These are phyloP conservation scores for Scaptomyza caliginosa DNA, from an alignment of 2,888 invertebrate species.

Conservation along the genomic window DNA sequence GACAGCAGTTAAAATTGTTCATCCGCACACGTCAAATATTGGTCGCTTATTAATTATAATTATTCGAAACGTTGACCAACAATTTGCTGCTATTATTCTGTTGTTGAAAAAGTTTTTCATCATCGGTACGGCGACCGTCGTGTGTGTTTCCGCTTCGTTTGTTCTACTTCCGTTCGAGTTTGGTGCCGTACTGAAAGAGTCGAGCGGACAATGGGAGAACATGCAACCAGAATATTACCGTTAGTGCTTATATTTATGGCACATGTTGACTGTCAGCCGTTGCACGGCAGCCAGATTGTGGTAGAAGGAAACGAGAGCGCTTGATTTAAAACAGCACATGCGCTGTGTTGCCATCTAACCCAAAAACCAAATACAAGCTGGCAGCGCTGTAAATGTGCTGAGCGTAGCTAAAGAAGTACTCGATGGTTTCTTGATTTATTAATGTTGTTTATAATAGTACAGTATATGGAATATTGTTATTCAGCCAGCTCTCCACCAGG, in stretches of 20 bases:
- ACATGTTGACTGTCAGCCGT: conserved; percentile 70
- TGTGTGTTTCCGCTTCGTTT: conserved; percentile 75
- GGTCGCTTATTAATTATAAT: conserved; percentile 41
- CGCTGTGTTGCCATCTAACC: conserved; percentile 39
- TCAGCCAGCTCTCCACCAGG: conserved; percentile 92
- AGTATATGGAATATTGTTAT: conserved; percentile 41
- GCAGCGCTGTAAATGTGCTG: conserved; percentile 1
- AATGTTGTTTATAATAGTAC: conserved; percentile 4
- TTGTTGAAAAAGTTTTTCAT: conserved; percentile 65
- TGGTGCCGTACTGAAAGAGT: conserved; percentile 65
- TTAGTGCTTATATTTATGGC: conserved; percentile 74
- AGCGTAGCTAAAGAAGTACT: not conserved
- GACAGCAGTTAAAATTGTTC: conserved; percentile 3
- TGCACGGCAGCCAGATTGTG: conserved; percentile 29
- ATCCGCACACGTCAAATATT: conserved; percentile 17
- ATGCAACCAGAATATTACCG: conserved; percentile 67
- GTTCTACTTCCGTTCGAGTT: conserved; percentile 74
- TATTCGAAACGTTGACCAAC: conserved; percentile 54
- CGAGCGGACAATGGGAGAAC: conserved; percentile 41
- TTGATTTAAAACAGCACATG: conserved; percentile 52
- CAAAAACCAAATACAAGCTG: not conserved
- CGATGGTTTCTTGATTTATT: conserved; percentile 1
- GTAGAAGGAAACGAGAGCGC: conserved; percentile 23
- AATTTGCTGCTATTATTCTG: conserved; percentile 55
- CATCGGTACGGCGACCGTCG: conserved; percentile 44